These are phyloP conservation scores for Mionectes olivaceus DNA, from an alignment of 2,797 vertebrate species.

Conservation along the genomic window DNA sequence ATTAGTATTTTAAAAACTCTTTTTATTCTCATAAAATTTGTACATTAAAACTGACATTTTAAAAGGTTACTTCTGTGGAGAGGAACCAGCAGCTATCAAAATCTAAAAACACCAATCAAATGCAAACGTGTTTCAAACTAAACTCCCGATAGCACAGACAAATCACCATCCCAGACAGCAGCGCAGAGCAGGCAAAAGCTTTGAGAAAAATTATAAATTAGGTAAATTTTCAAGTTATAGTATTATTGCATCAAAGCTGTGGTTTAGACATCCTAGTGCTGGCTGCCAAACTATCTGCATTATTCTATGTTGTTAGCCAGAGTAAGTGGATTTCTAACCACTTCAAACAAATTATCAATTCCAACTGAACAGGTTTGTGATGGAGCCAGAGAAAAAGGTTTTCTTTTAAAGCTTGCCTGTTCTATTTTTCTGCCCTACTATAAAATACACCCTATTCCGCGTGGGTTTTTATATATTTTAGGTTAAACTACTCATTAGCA, in stretches of 20 bases:
- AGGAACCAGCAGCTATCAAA: slow-evolving; percentile 58
- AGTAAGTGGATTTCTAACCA: not conserved
- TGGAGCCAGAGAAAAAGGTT: not conserved
- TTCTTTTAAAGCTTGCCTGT: not conserved
- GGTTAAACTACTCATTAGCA: slow-evolving; percentile 31
- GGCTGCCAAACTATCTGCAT: slow-evolving; percentile 12
- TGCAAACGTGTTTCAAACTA: slow-evolving; percentile 28
- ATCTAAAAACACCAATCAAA: slow-evolving; percentile 62
- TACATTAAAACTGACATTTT: slow-evolving; percentile 75
- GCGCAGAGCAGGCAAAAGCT: not conserved
- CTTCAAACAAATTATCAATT: slow-evolving; percentile 26
- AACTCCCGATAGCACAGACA: not conserved
- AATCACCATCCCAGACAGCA: not conserved
- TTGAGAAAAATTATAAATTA: slow-evolving; percentile 3
- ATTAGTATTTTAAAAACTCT: slow-evolving; percentile 59
- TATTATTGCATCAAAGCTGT: slow-evolving; percentile 10
- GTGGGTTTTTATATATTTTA: not conserved
- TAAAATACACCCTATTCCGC: not conserved
- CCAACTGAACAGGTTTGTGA: not conserved
- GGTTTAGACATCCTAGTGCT: not conserved
- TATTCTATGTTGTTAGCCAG: not conserved
- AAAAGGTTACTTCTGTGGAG: slow-evolving; percentile 71
- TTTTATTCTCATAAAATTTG: slow-evolving; percentile 76
- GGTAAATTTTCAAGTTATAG: slow-evolving; percentile 9
- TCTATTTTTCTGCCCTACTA: not conserved